Evolutionary conservation across 1,140 invertebrate genomes (phyloP).

Genomic region (Brachionus sp.): DNA sequence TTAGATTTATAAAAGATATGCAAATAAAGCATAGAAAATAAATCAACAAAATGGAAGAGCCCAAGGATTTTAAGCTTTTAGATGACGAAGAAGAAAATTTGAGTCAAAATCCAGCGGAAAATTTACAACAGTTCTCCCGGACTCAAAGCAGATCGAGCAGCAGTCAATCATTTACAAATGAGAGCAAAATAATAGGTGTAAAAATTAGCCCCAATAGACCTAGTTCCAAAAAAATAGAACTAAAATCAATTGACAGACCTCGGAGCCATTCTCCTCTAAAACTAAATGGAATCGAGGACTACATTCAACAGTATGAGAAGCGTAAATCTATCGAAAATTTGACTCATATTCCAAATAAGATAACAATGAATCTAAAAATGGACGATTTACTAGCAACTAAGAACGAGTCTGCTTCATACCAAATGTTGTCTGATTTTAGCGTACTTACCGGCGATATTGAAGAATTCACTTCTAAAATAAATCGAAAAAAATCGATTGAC

Average conservation of each 20-base stretch:
- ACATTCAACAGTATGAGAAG: conserved; percentile 22
- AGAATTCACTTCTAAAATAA: background rate
- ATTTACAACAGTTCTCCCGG: background rate
- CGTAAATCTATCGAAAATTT: conserved; percentile 5
- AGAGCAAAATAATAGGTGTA: background rate
- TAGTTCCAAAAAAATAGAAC: conserved; percentile 4
- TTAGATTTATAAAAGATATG: conserved; percentile 18
- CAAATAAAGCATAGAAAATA: background rate
- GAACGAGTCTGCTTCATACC: conserved; percentile 13
- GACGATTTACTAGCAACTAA: conserved; percentile 12
- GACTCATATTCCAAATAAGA: conserved; percentile 14
- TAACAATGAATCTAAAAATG: conserved; percentile 44
- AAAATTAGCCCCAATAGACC: conserved; percentile 4
- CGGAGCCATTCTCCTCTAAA: conserved; percentile 22
- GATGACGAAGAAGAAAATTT: conserved; percentile 14
- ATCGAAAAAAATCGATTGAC: background rate
- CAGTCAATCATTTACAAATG: background rate
- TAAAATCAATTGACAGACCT: conserved; percentile 41
- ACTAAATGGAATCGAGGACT: conserved; percentile 34
- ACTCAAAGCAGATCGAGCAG: background rate
- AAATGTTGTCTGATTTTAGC: conserved; percentile 42
- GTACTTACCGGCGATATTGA: conserved; percentile 33
- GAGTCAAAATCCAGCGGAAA: background rate
- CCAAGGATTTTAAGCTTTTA: background rate
- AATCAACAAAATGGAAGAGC: background rate